A percentile compares a stretch with the other conserved stretches of the same genome.
These are phyloP conservation scores for Epinotia nisella DNA, from an alignment of 2,888 invertebrate genomes.

Conservation along the genomic window DNA sequence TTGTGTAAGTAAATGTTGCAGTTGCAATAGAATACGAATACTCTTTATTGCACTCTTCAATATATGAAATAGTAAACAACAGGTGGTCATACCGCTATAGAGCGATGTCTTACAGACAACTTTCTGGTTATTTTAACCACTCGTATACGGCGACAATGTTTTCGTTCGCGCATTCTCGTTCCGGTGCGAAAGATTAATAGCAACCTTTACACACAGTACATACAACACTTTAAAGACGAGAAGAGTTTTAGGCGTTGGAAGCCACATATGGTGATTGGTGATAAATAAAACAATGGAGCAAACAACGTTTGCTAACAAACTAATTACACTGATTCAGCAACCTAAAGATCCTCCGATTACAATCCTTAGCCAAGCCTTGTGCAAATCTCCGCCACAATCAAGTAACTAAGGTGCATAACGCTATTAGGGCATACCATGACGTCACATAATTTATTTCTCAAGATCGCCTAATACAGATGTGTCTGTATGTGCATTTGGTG, in stretches of 20 bases:
- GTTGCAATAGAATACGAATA: too few relatives aligned
- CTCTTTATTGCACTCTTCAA: too few relatives aligned
- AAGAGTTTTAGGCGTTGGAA: too few relatives aligned
- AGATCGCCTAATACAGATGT: slow-evolving; percentile 17
- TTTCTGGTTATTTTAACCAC: too few relatives aligned
- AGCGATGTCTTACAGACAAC: too few relatives aligned
- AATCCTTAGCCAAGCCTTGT: slow-evolving; percentile 4
- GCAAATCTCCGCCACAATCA: neutral
- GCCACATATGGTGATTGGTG: neutral
- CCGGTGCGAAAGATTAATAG: too few relatives aligned
- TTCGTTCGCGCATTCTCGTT: too few relatives aligned
- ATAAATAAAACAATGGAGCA: neutral
- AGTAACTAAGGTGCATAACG: neutral
- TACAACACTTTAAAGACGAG: too few relatives aligned
- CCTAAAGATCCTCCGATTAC: neutral
- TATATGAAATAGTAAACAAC: too few relatives aligned
- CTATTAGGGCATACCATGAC: slow-evolving; percentile 27
- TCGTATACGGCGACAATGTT: too few relatives aligned
- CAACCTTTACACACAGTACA: too few relatives aligned
- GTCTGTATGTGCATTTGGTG: slow-evolving; percentile 16
- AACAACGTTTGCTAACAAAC: neutral
- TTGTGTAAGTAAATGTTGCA: neutral
- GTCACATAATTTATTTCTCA: slow-evolving; percentile 21
- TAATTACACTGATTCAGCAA: neutral
- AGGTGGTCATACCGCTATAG: too few relatives aligned